Conservation (phyloP, 2,888 invertebrate species). For the Candidula unifasciata region DNA sequence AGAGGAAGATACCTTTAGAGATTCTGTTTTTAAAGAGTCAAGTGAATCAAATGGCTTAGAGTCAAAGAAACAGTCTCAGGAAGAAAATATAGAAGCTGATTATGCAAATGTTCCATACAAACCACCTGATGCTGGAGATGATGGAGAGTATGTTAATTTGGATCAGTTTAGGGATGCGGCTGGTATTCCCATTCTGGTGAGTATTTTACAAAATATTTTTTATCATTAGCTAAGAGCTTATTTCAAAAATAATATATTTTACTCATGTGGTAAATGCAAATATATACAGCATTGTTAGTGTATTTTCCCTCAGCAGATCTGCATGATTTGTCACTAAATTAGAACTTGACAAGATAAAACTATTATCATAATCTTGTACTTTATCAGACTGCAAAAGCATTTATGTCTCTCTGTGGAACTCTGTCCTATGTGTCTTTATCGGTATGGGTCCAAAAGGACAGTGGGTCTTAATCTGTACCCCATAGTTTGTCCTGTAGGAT, state of each 20-base stretch:
- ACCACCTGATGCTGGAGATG: conserved; percentile 27
- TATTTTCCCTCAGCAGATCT: background rate
- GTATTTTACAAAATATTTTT: background rate
- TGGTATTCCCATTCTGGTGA: conserved; percentile 43
- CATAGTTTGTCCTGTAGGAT: no score
- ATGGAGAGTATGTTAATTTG: conserved; percentile 67
- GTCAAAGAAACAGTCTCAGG: background rate
- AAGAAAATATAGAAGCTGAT: background rate
- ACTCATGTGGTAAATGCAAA: background rate
- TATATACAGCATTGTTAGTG: background rate
- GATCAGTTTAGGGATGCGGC: conserved; percentile 61
- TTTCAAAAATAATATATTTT: no score
- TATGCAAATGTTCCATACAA: conserved; percentile 6
- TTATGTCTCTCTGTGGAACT: background rate
- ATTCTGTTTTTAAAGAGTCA: background rate
- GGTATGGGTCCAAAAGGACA: no score
- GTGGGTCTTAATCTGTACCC: no score
- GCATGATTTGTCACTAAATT: no score
- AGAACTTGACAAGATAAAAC: no score
- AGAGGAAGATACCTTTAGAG: background rate
- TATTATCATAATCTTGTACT: no score
- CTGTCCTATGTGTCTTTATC: no score
- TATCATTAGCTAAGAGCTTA: background rate
- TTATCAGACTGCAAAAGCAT: no score
- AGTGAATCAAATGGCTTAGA: background rate